A percentile compares a stretch with the other conserved stretches of the same genome.
Evolutionary conservation across 2,113 vertebrate genomes (phyloP).

Genomic region (Solea solea): DNA sequence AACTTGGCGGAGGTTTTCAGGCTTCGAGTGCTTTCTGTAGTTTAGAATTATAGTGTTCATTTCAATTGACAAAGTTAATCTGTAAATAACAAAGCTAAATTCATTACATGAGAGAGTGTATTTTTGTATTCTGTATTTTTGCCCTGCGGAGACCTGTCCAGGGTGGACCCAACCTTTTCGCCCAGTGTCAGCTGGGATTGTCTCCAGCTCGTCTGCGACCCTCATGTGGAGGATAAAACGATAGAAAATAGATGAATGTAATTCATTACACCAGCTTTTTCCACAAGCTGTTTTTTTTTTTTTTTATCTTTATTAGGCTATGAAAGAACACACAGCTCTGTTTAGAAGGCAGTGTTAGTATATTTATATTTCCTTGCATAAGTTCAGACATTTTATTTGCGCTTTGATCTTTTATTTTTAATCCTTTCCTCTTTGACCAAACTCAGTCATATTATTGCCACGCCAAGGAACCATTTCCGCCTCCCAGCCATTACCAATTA

Average conservation of each 20-base stretch:
- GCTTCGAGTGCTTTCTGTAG: no score
- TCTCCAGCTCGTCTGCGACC: no score
- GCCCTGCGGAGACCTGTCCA: no score
- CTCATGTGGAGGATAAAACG: no score
- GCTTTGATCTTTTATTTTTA: constrained; percentile 38
- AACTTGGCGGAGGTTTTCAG: no score
- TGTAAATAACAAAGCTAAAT: constrained; percentile 11
- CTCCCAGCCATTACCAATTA: constrained; percentile 47
- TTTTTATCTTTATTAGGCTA: not conserved
- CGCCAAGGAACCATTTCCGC: constrained; percentile 8
- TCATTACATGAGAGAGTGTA: constrained; percentile 3
- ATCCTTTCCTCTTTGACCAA: constrained; percentile 26
- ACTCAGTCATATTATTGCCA: constrained; percentile 11
- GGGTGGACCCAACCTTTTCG: no score
- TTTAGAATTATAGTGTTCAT: no score
- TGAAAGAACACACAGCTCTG: constrained; percentile 2
- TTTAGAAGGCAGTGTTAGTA: constrained; percentile 1
- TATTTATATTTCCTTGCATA: constrained; percentile 19
- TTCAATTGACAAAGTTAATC: not conserved
- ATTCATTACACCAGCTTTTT: not conserved
- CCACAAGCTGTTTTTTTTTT: not conserved
- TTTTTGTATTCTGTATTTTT: no score
- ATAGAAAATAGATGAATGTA: no score
- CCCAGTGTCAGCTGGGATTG: no score
- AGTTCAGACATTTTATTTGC: not conserved